A percentile compares a stretch with the other conserved stretches of the same genome.
phyloP scores from a whole-genome alignment of 1,140 invertebrate species.

The Gerris buenoi region DNA sequence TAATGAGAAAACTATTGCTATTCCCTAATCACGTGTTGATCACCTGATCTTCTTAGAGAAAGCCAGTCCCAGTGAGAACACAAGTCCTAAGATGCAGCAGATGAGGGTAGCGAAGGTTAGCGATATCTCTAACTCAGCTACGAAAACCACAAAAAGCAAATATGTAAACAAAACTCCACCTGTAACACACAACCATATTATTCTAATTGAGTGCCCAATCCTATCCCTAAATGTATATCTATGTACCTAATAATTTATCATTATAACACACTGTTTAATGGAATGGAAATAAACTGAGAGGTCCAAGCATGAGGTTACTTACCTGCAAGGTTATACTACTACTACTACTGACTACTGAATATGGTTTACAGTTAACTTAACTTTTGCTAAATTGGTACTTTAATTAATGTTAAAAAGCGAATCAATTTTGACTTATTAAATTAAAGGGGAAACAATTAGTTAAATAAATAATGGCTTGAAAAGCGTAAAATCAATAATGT shows the following conservation, averaged over 20 bases:
- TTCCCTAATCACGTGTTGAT: too few relatives aligned
- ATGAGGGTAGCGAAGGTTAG: constrained; percentile 34
- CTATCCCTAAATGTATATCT: background rate
- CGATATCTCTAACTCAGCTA: constrained; percentile 3
- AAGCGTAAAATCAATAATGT: too few relatives aligned
- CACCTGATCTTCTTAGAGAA: constrained; percentile 38
- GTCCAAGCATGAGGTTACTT: background rate
- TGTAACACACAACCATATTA: background rate
- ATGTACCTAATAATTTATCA: background rate
- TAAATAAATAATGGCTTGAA: too few relatives aligned
- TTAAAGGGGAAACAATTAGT: too few relatives aligned
- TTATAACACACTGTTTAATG: background rate
- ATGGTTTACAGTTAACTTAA: background rate
- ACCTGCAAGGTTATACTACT: background rate
- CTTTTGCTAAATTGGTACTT: too few relatives aligned
- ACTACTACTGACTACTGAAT: background rate
- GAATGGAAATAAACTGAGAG: background rate
- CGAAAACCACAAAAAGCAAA: constrained; percentile 7
- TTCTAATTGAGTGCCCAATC: background rate
- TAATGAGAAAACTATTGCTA: too few relatives aligned
- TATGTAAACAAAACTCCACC: constrained; percentile 10
- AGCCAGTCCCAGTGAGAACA: constrained; percentile 46
- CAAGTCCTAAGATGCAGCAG: constrained; percentile 40
- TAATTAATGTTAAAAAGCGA: too few relatives aligned
- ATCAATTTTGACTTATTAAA: too few relatives aligned